These are phyloP conservation scores for Leucopsar rothschildi DNA, from an alignment of 2,113 vertebrate genomes.

Conservation along the genomic window DNA sequence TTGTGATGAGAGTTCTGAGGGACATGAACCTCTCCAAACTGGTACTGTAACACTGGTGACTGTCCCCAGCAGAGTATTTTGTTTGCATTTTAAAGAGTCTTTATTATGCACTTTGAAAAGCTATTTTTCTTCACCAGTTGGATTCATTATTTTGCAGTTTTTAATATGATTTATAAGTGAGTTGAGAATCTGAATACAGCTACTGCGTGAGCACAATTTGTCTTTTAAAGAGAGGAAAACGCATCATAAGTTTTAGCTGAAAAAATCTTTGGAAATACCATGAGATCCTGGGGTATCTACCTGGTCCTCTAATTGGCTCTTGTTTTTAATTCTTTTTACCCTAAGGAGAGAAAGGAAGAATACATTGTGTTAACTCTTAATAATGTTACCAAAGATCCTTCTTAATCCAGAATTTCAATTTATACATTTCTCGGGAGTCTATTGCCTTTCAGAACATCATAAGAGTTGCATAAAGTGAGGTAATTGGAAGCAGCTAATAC, in stretches of 20 bases:
- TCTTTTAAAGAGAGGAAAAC: background rate
- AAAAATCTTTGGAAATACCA: background rate
- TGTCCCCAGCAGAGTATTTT: background rate
- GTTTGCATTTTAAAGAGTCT: background rate
- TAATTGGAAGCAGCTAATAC: background rate
- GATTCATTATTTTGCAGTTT: background rate
- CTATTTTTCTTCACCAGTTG: background rate
- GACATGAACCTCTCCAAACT: constrained; percentile 82
- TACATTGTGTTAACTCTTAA: background rate
- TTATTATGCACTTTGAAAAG: background rate
- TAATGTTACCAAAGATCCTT: constrained; percentile 1
- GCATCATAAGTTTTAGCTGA: background rate
- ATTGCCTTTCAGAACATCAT: background rate
- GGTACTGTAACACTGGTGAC: constrained; percentile 41
- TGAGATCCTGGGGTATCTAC: background rate
- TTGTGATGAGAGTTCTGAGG: constrained; percentile 78
- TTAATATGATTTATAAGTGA: background rate
- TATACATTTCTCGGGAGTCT: background rate
- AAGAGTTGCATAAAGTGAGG: background rate
- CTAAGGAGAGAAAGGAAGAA: background rate
- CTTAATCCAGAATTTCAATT: constrained; percentile 24
- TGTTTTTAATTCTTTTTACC: background rate
- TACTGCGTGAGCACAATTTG: background rate
- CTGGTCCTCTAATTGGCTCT: background rate
- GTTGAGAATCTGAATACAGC: background rate